Evolutionary conservation across 2,113 vertebrate species (phyloP).

Genomic region (Corapipo altera): DNA sequence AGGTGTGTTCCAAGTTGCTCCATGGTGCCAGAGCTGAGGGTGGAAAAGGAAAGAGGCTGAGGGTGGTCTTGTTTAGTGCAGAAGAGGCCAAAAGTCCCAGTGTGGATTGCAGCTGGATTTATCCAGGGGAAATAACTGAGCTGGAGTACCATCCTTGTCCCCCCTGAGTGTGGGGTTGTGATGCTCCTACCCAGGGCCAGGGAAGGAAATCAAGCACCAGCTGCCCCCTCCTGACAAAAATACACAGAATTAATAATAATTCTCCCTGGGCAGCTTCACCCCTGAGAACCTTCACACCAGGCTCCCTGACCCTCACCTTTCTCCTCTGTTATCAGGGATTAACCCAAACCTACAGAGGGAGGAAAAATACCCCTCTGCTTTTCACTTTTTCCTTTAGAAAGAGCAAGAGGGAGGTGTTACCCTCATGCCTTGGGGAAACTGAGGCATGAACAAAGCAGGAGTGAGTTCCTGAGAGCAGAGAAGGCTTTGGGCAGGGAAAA

Average conservation of each 20-base stretch:
- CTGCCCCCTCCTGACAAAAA: not conserved
- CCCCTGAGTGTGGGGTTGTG: fast-evolving
- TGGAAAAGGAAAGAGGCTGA: not conserved
- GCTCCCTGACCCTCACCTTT: not conserved
- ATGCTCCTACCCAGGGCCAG: not conserved
- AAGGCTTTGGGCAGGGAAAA: not conserved
- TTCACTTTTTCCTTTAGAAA: not conserved
- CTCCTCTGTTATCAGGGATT: fast-evolving
- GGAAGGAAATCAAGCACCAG: not conserved
- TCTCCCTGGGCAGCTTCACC: not conserved
- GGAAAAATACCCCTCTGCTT: not conserved
- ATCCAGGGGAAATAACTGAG: not conserved
- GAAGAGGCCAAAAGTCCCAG: not conserved
- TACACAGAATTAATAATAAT: not conserved
- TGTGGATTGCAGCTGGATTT: fast-evolving
- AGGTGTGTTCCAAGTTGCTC: not conserved
- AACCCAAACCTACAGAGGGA: not conserved
- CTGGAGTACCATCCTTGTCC: not conserved
- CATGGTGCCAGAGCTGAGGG: fast-evolving
- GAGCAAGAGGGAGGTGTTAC: too few species aligned
- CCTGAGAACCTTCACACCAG: not conserved
- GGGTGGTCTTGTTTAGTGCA: not conserved
- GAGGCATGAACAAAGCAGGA: not conserved
- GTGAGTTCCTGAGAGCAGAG: not conserved
- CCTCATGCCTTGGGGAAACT: not conserved